Percentiles rank a stretch among this genome's conserved stretches.
These are phyloP conservation scores for Apis mellifera DNA, from an alignment of 1,140 invertebrate species.

Conservation along the genomic window DNA sequence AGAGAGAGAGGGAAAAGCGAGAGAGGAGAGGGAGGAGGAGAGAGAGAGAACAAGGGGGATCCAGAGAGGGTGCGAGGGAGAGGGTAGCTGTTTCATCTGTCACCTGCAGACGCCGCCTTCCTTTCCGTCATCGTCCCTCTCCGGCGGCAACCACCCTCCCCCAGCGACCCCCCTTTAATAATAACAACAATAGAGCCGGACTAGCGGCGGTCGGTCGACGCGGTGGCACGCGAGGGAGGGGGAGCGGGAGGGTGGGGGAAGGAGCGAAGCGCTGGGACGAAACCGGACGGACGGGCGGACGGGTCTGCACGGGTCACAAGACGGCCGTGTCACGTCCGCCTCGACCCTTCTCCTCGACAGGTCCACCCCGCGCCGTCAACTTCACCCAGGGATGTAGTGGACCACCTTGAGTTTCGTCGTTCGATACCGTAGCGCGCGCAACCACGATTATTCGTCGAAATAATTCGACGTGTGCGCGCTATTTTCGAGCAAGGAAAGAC, in stretches of 20 bases:
- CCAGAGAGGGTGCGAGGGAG: conserved; percentile 64
- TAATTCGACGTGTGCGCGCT: too few relatives aligned
- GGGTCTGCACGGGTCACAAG: conserved; percentile 72
- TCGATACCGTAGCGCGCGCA: conserved; percentile 48
- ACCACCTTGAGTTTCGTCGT: conserved; percentile 54
- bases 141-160: conserved; percentile 51
- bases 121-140: conserved; percentile 80
- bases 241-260: conserved; percentile 48
- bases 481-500: too few relatives aligned
- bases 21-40: conserved; percentile 25
- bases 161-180: conserved; percentile 75
- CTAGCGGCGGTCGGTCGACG: conserved; percentile 73
- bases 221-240: conserved; percentile 65
- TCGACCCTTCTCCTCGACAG: conserved; percentile 73
- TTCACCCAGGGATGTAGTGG: conserved; percentile 66
- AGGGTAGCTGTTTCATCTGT: conserved; percentile 79
- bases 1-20: conserved; percentile 21
- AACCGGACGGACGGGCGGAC: conserved; percentile 17
- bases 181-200: conserved; percentile 80
- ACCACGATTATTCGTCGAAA: neutral
- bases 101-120: conserved; percentile 81
- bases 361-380: conserved; percentile 72
- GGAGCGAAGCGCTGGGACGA: conserved; percentile 43
- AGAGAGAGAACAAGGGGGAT: conserved; percentile 60
- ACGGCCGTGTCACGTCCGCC: conserved; percentile 79